These are phyloP conservation scores for Calycopis cecrops DNA, from an alignment of 1,140 invertebrate genomes.

Conservation along the genomic window DNA sequence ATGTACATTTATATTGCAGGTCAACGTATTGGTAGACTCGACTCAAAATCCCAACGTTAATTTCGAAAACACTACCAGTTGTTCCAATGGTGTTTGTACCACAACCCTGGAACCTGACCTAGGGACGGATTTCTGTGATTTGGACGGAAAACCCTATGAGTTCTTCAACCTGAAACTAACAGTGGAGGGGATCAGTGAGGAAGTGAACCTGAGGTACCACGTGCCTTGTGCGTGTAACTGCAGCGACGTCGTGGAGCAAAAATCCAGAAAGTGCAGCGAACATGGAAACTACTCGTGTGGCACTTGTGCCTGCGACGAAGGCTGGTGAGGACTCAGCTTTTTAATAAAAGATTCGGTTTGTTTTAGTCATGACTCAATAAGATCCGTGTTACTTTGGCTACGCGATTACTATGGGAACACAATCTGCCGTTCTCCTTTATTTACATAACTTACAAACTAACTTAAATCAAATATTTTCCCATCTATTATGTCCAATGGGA, in stretches of 20 bases:
- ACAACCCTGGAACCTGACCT: conserved; percentile 28
- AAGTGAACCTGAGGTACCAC: conserved; percentile 34
- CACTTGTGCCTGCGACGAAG: conserved; percentile 81
- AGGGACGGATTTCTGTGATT: conserved; percentile 33
- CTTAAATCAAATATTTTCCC: no score
- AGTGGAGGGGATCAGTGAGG: conserved; percentile 29
- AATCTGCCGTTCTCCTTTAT: no score
- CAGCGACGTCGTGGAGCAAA: conserved; percentile 61
- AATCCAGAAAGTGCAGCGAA: conserved; percentile 66
- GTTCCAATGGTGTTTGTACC: conserved; percentile 22
- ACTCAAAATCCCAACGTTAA: conserved; percentile 18
- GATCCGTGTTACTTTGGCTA: no score
- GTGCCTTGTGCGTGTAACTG: conserved; percentile 62
- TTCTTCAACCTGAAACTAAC: conserved; percentile 33
- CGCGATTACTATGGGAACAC: no score
- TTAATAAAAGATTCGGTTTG: no score
- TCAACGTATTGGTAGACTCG: background rate
- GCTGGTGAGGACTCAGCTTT: conserved; percentile 70
- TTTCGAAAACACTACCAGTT: conserved; percentile 13
- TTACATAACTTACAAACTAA: no score
- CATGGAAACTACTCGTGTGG: conserved; percentile 81
- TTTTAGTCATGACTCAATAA: no score
- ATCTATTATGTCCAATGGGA: no score
- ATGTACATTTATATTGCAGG: no score
- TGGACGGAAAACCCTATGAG: conserved; percentile 29